phyloP scores from a whole-genome alignment of 2,888 invertebrate species.

The Diadromus collaris region DNA sequence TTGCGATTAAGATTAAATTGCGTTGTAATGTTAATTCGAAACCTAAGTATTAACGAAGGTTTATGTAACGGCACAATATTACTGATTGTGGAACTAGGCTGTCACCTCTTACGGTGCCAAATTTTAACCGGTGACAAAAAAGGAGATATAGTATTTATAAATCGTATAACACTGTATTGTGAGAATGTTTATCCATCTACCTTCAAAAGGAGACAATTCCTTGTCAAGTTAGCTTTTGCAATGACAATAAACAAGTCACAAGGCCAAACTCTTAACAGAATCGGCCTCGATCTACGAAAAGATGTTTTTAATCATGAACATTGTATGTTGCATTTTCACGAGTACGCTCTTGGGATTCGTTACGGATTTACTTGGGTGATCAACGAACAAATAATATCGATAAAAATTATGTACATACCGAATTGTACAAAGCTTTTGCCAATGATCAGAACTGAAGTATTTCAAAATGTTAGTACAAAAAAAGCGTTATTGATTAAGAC shows the following conservation, averaged over 20 bases:
- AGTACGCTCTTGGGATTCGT: conserved; percentile 35
- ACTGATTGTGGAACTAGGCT: conserved; percentile 35
- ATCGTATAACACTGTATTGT: conserved; percentile 39
- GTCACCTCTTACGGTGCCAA: conserved; percentile 42
- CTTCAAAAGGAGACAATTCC: conserved; percentile 53
- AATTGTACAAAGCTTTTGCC: not conserved
- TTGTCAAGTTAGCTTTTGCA: conserved; percentile 52
- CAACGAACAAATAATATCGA: conserved; percentile 32
- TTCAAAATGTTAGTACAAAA: too few relatives aligned
- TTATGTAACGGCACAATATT: conserved; percentile 60
- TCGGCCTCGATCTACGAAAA: conserved; percentile 8
- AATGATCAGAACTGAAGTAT: too few relatives aligned
- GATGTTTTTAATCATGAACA: conserved; percentile 20
- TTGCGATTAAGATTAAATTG: conserved; percentile 48
- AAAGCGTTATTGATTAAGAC: too few relatives aligned
- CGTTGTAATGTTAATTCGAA: conserved; percentile 60
- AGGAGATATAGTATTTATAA: conserved; percentile 36
- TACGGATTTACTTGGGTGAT: conserved; percentile 35
- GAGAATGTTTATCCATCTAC: conserved; percentile 30
- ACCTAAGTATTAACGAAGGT: conserved; percentile 23
- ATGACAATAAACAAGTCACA: conserved; percentile 57
- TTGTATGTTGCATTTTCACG: conserved; percentile 32
- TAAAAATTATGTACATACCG: conserved; percentile 40
- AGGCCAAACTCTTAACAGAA: conserved; percentile 42
- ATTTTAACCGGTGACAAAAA: conserved; percentile 48